Evolutionary conservation across 2,888 invertebrate species (phyloP).

Genomic region (Hyposoter didymator): DNA sequence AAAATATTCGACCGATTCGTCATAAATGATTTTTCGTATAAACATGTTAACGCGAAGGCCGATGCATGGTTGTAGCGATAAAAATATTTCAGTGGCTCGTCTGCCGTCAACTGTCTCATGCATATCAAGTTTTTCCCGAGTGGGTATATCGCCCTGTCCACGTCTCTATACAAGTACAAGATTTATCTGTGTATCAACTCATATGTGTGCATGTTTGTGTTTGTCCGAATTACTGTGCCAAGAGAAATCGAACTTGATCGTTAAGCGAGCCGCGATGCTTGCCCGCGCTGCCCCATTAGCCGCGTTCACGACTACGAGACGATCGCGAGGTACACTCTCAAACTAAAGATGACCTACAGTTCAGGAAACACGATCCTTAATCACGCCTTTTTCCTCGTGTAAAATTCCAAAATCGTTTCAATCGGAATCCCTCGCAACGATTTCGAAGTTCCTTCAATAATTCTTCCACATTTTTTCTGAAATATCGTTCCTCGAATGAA

Average conservation of each 20-base stretch:
- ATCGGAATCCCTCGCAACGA: background rate
- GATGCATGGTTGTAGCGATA: no score
- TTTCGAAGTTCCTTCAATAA: background rate
- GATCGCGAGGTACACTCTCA: conserved; percentile 26
- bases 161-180: background rate
- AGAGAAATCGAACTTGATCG: conserved; percentile 83
- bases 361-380: background rate
- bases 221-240: conserved; percentile 77
- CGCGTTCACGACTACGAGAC: conserved; percentile 75
- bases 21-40: no score
- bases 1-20: no score
- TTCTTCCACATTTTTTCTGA: background rate
- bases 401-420: conserved; percentile 5
- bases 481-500: background rate
- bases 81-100: no score
- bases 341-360: conserved; percentile 37
- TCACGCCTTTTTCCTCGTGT: background rate
- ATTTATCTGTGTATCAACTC: conserved; percentile 18
- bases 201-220: conserved; percentile 23
- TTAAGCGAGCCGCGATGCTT: conserved; percentile 81
- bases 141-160: background rate
- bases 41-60: no score
- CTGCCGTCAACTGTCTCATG: no score
- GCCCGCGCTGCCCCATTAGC: conserved; percentile 79
- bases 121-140: conserved; percentile 67